Base-by-base conservation (phyloP, 2,888 invertebrate genomes). In the Apodemia hepburni region DNA sequence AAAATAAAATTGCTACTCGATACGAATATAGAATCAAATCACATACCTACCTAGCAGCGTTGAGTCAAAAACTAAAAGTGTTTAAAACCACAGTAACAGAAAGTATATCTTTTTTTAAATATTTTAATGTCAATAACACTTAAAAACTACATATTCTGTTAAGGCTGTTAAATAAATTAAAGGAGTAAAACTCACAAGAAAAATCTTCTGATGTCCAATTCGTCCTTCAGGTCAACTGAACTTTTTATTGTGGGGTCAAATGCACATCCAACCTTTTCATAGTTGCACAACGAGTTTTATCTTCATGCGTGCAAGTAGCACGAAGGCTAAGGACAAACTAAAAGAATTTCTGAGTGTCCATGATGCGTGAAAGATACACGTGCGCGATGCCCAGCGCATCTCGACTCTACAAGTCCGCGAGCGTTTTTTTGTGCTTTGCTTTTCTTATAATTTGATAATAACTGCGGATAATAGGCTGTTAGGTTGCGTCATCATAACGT, bases 311-410 rank as follows among this genome's bases (percentile, higher is more conserved):
- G 82, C 86, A 81, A 71, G 67, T 70, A 70, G 78, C 84, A 77
- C 81, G 81, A 79, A 78, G 84, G 79, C 81, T 80, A 78, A 73
- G 78, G 78, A 82, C 82, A 79, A 81, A 91, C 90, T 90, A 81
- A 87, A 82, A 82, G 82, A 86, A 85, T 86, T 82, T 82, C 85
- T 87, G 78, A 77, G 82, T 82, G 81, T 79, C 77, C 78, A 79
- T 81, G 83, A 80, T 81, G 85, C 87, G 87, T 89, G 87, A 88
- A 86, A 83, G 71, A 77, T 83, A 84, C 89, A 88, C 87, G 88
- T 88, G 89, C 80, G 78, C 75, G 77, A 78, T 79, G 81, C 81
- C 78, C 80, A 71, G 71, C 81, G 84, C 61, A 67, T 68, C 68
- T 69, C 62, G 57, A 42, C 42, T 61, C n/a, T 38, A 61, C 22